Percentiles rank a stretch among this genome's conserved stretches.
Conservation (phyloP, 2,113 vertebrate species). For the Mesitornis unicolor region DNA sequence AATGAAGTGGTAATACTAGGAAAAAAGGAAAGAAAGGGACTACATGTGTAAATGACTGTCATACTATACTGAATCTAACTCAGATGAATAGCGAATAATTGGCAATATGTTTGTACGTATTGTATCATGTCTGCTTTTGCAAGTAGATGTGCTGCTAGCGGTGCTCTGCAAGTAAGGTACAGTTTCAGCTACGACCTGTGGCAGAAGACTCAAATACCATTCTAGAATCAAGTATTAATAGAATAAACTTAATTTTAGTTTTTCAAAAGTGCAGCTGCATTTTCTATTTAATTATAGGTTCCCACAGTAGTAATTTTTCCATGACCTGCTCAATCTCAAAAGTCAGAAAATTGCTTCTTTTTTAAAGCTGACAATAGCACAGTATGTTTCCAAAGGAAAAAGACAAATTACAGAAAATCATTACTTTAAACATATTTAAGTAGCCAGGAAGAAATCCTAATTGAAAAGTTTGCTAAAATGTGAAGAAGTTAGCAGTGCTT, state of each 20-base stretch:
- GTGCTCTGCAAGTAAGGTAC: not conserved
- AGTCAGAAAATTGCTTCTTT: slow-evolving; percentile 87
- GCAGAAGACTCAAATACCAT: slow-evolving; percentile 51
- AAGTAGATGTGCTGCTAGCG: not conserved
- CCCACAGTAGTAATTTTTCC: slow-evolving; percentile 79
- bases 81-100: not conserved
- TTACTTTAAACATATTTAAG: slow-evolving; percentile 82
- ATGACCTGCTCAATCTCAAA: slow-evolving; percentile 82
- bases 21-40: not conserved
- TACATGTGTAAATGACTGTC: not conserved
- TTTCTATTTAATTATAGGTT: slow-evolving; percentile 83
- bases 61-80: not conserved
- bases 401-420: slow-evolving; percentile 82
- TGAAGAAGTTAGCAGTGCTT: slow-evolving; percentile 58
- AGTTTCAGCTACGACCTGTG: slow-evolving; percentile 15
- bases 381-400: slow-evolving; percentile 81
- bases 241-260: slow-evolving; percentile 81
- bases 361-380: slow-evolving; percentile 85
- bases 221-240: slow-evolving; percentile 78
- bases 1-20: not conserved
- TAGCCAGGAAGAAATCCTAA: slow-evolving; percentile 72
- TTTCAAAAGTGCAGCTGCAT: slow-evolving; percentile 79
- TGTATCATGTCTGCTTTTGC: not conserved
- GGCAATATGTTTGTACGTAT: not conserved
- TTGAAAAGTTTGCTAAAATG: slow-evolving; percentile 75